phyloP scores from a whole-genome alignment of 2,113 vertebrate genomes.

The Phalacrocorax carbo region DNA sequence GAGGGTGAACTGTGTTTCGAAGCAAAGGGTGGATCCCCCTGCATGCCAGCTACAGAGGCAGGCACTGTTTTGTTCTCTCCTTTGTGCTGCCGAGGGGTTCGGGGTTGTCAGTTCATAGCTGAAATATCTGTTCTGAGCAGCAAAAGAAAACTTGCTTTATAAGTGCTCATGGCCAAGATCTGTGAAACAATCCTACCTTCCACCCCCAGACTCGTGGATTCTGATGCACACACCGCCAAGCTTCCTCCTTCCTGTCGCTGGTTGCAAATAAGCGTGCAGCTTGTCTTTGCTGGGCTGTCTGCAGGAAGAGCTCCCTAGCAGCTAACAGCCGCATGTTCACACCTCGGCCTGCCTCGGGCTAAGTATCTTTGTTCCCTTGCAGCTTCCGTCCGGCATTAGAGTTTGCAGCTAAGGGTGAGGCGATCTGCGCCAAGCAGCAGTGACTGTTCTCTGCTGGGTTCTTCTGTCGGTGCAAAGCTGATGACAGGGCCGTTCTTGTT shows the following conservation, averaged over 20 bases:
- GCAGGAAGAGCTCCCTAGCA: neutral
- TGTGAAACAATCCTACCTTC: neutral
- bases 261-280: neutral
- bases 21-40: neutral
- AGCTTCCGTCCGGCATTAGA: too few species aligned
- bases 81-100: neutral
- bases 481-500: neutral
- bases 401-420: neutral
- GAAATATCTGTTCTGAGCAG: neutral
- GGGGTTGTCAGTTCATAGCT: neutral
- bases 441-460: too few species aligned
- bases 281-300: neutral
- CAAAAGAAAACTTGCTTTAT: neutral
- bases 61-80: neutral
- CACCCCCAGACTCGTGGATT: too few species aligned
- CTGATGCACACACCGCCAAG: accelerated
- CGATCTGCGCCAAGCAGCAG: neutral
- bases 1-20: accelerated
- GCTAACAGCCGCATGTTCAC: neutral
- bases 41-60: neutral
- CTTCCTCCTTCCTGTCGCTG: neutral
- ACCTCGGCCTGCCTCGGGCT: neutral
- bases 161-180: neutral
- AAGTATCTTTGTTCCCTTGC: neutral
- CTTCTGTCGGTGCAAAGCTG: neutral